phyloP scores from a whole-genome alignment of 1,140 invertebrate genomes.

The Drosophila subobscura region DNA sequence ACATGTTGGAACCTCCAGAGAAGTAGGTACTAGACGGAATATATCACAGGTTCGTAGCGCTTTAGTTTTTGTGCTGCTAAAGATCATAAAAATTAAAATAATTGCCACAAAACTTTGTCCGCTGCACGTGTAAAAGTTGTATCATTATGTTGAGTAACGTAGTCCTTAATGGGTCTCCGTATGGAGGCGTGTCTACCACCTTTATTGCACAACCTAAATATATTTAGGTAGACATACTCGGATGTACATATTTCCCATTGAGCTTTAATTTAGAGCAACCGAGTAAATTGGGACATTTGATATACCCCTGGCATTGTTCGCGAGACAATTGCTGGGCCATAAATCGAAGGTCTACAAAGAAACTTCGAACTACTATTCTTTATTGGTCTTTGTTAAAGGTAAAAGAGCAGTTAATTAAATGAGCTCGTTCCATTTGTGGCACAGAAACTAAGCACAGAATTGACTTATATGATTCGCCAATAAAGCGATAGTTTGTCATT shows the following conservation, averaged over 20 bases:
- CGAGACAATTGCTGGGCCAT: constrained; percentile 40
- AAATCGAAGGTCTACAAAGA: constrained; percentile 44
- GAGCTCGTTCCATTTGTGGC: constrained; percentile 50
- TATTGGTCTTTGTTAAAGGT: constrained; percentile 19
- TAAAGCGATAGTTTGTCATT: constrained; percentile 50
- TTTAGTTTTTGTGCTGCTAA: constrained; percentile 36
- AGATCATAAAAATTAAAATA: constrained; percentile 81
- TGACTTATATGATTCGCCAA: constrained; percentile 37
- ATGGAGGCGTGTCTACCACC: constrained; percentile 4
- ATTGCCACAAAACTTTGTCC: constrained; percentile 63
- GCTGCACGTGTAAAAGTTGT: constrained; percentile 73
- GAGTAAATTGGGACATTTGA: constrained; percentile 27
- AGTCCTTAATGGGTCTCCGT: constrained; percentile 67
- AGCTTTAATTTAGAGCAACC: constrained; percentile 42
- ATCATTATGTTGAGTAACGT: constrained; percentile 72
- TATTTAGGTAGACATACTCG: no score
- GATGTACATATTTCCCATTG: not conserved
- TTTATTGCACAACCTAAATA: constrained; percentile 2
- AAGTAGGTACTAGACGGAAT: no score
- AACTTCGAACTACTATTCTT: constrained; percentile 35
- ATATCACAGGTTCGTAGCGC: no score
- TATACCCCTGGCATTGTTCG: constrained; percentile 2
- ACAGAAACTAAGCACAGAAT: constrained; percentile 40
- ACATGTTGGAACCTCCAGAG: no score
- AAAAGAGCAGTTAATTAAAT: constrained; percentile 65